Base-by-base conservation (phyloP, 1,140 invertebrate species). In the Drosophila novamexicana region DNA sequence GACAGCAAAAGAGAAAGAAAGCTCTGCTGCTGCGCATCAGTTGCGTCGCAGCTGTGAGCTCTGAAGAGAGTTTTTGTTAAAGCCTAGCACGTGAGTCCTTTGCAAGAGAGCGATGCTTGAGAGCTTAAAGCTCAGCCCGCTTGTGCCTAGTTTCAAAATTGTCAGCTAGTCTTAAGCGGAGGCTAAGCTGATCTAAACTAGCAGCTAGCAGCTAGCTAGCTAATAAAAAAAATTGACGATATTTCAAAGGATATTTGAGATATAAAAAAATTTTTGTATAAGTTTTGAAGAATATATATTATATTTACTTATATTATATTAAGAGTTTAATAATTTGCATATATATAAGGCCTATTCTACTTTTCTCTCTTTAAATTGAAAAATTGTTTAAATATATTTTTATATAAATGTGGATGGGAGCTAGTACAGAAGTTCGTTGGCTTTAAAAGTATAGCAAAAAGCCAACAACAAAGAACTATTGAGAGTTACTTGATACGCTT, bases 1-100 rank as follows among this genome's bases (percentile, higher is more conserved):
- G 7, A 57, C 52, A 37, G 47, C 6, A 32, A 3, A 12, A 54
- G 10, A 47, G 44, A 16, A 34, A 29, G 37, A 16, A 16, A 45
- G 53, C 22, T 69, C 47, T 81, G 79, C 75, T 73, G 65, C 83
- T 86, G 83, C 83, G 83, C 83, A 61, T 67, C 36, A 53, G 69
- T 42, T 61, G 65, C 39, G 18, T 4, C 18, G 45, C 56, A 34
- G 6, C 39, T 32, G 34, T 61, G 42, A 36, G 29, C 5, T 8
- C 0, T 29, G 59, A 85, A 86, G 82, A 79, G 81, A 61, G 37
- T 16, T 59, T 14, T 49, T 1, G 22, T 29, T 10, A 34, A 4
- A 4, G n/a, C 16, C 44, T 32, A 69, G 77, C 82, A 85, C 85
- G 79, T 82, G 83, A 74, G 54, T 88, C 82, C 76, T 88, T 57